Percentiles rank a stretch among this genome's conserved stretches.
These are phyloP conservation scores for Sebastes iracundus DNA, from an alignment of 2,797 vertebrate species.

Conservation along the genomic window DNA sequence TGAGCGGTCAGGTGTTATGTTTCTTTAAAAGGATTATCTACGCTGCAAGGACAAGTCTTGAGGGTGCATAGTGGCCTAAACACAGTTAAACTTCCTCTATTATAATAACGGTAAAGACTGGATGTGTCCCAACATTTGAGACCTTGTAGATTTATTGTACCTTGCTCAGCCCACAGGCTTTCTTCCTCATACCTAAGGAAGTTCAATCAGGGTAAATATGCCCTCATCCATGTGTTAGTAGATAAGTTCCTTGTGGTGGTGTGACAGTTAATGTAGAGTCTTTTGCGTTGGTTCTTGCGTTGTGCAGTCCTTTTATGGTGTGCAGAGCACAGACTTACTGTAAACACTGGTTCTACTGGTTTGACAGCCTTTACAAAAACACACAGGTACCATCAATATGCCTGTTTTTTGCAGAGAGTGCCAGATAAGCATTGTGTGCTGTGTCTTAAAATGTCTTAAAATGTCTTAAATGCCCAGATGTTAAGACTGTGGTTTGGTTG, in stretches of 20 bases:
- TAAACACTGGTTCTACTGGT: conserved; percentile 6
- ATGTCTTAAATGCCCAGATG: neutral
- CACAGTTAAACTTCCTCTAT: neutral
- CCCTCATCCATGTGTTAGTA: neutral
- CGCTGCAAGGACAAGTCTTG: neutral
- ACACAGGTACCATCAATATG: too few relatives aligned
- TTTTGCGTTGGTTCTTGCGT: neutral
- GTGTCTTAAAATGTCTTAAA: neutral
- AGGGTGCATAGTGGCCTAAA: neutral
- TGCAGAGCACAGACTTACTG: neutral
- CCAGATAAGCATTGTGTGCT: neutral
- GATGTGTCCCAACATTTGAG: neutral
- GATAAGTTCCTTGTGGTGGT: neutral
- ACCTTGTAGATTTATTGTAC: neutral
- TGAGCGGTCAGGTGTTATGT: neutral
- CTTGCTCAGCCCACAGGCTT: neutral
- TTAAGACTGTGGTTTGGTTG: neutral
- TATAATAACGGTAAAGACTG: neutral
- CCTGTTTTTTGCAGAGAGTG: neutral
- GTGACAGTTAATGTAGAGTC: neutral
- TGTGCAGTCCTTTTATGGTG: neutral
- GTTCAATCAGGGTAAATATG: neutral
- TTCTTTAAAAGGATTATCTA: neutral
- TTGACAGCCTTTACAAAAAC: neutral
- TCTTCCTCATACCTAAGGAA: neutral